phyloP scores from a whole-genome alignment of 2,797 vertebrate species.

The Acanthurus tractus region DNA sequence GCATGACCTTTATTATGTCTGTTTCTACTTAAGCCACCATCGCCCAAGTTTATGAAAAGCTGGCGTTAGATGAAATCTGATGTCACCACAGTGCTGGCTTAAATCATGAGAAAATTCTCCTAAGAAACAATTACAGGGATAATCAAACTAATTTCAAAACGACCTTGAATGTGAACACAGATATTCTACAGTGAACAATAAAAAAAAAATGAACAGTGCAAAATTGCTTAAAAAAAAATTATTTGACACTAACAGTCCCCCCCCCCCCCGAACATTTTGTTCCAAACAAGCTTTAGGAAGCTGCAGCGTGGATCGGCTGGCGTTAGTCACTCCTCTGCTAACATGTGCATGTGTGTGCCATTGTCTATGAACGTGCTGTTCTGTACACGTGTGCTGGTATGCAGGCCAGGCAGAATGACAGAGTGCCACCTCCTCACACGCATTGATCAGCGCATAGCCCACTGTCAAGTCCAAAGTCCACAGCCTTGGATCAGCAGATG shows the following conservation, averaged over 20 bases:
- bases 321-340: constrained; percentile 13
- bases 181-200: neutral
- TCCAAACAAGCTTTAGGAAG: neutral
- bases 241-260: too few relatives aligned
- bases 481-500: constrained; percentile 7
- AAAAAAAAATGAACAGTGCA: neutral
- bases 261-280: neutral
- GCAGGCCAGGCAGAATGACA: neutral
- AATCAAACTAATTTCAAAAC: neutral
- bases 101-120: neutral
- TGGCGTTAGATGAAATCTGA: neutral
- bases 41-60: neutral
- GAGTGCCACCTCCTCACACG: neutral
- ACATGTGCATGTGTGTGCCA: neutral
- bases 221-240: neutral
- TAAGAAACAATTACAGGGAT: neutral
- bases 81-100: neutral
- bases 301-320: neutral
- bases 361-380: neutral
- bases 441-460: neutral
- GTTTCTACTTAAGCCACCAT: neutral
- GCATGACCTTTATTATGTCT: neutral
- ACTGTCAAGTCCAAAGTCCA: constrained; percentile 1
- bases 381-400: neutral
- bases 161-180: neutral